These are phyloP conservation scores for Berghia stephanieae DNA, from an alignment of 1,140 invertebrate species.

Conservation along the genomic window DNA sequence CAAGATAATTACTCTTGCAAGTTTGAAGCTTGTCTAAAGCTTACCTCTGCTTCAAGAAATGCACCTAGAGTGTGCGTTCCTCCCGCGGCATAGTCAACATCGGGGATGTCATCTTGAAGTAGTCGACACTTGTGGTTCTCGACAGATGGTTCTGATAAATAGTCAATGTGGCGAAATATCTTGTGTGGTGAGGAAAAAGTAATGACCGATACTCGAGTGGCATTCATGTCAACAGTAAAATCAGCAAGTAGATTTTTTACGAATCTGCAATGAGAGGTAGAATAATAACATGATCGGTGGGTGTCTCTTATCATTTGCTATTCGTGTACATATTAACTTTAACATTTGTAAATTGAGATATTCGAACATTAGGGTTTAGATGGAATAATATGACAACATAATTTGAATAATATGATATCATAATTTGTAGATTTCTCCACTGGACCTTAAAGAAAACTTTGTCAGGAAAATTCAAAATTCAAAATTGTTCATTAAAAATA, in stretches of 20 bases:
- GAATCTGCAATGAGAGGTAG: constrained; percentile 69
- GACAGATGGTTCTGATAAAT: constrained; percentile 69
- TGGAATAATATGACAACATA: too few species aligned
- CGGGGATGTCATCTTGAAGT: constrained; percentile 72
- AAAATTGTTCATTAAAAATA: too few species aligned
- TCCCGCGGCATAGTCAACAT: constrained; percentile 74
- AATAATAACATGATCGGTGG: neutral
- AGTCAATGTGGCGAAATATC: constrained; percentile 74
- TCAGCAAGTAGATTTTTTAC: constrained; percentile 78
- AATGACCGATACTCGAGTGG: constrained; percentile 75
- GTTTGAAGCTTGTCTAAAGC: neutral
- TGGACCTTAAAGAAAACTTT: too few species aligned
- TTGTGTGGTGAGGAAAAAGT: constrained; percentile 74
- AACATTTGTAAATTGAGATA: too few species aligned
- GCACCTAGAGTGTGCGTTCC: constrained; percentile 78
- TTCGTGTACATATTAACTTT: too few species aligned
- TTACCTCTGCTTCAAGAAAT: constrained; percentile 74
- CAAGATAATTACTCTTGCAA: too few species aligned
- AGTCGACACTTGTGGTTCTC: constrained; percentile 74
- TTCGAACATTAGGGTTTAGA: too few species aligned
- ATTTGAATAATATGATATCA: too few species aligned
- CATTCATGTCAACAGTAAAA: constrained; percentile 74
- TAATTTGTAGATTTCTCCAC: too few species aligned
- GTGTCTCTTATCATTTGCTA: too few species aligned
- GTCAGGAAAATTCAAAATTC: too few species aligned